Evolutionary conservation across 2,797 vertebrate species (phyloP).

Genomic region (Setipinna tenuifilis): DNA sequence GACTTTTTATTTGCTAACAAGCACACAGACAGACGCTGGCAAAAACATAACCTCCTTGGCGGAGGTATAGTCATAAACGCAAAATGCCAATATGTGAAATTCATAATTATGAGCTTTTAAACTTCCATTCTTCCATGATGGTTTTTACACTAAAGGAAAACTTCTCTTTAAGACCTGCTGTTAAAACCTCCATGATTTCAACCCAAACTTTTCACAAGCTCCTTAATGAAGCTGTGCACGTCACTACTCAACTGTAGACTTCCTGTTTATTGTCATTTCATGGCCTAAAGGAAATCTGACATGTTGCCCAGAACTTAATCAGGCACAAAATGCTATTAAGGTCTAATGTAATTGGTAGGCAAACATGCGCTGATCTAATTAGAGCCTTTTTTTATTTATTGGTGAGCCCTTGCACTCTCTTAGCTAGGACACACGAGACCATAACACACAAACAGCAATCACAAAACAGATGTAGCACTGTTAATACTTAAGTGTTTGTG

Average conservation of each 20-base stretch:
- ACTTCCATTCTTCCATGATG: background rate
- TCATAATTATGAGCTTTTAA: background rate
- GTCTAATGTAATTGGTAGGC: constrained; percentile 17
- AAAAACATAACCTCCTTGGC: too few relatives aligned
- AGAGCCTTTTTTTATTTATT: too few relatives aligned
- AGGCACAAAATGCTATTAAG: constrained; percentile 19
- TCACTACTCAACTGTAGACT: background rate
- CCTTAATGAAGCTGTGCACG: background rate
- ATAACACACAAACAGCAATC: background rate
- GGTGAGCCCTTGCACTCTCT: too few relatives aligned
- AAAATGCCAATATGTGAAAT: too few relatives aligned
- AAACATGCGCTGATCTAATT: background rate
- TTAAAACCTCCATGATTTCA: background rate
- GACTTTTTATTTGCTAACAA: too few relatives aligned
- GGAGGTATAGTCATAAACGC: too few relatives aligned
- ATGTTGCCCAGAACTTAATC: constrained; percentile 19
- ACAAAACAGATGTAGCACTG: background rate
- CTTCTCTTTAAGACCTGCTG: background rate
- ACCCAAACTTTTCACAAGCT: background rate
- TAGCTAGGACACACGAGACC: too few relatives aligned
- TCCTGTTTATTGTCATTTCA: constrained; percentile 5
- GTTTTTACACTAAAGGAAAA: background rate
- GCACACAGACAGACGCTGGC: too few relatives aligned
- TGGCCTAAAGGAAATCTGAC: constrained; percentile 4
- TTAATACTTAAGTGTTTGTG: background rate